Percentiles rank a stretch among this genome's conserved stretches.
These are phyloP conservation scores for Goniozus legneri DNA, from an alignment of 1,140 invertebrate genomes.

Conservation along the genomic window DNA sequence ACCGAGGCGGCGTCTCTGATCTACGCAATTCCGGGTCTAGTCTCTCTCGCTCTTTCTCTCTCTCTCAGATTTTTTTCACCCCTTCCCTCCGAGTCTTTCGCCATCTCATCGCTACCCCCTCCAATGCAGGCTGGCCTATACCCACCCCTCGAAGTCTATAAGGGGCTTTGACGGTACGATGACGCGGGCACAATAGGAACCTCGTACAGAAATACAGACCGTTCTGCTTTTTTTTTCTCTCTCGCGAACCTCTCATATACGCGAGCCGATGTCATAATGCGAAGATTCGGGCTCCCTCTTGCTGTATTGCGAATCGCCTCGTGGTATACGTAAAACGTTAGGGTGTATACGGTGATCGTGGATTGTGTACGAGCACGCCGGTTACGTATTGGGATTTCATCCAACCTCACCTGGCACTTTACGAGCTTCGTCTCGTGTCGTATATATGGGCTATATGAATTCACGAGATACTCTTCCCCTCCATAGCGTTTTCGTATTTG, in stretches of 20 bases:
- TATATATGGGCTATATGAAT: not conserved
- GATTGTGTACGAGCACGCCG: too few relatives aligned
- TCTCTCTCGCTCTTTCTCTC: slow-evolving; percentile 11
- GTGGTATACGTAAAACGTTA: too few relatives aligned
- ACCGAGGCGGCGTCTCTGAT: slow-evolving; percentile 37
- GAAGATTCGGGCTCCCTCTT: slow-evolving; percentile 19
- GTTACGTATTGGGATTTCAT: slow-evolving; percentile 26
- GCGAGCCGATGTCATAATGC: slow-evolving; percentile 41
- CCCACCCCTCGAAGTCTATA: slow-evolving; percentile 23
- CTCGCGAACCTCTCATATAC: too few relatives aligned
- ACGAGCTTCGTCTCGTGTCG: slow-evolving; percentile 24
- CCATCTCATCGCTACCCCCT: slow-evolving; percentile 12
- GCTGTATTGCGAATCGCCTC: too few relatives aligned
- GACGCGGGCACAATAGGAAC: slow-evolving; percentile 43
- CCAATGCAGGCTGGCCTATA: slow-evolving; percentile 13
- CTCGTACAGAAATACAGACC: slow-evolving; percentile 38
- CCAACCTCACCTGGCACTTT: slow-evolving; percentile 39
- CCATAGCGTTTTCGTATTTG: too few relatives aligned
- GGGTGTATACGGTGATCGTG: too few relatives aligned
- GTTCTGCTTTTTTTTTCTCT: slow-evolving; percentile 24
- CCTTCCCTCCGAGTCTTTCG: slow-evolving; percentile 1
- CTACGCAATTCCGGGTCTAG: slow-evolving; percentile 32
- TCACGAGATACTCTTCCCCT: not conserved
- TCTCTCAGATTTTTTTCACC: not conserved
- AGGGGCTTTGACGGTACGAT: slow-evolving; percentile 35